A percentile compares a stretch with the other conserved stretches of the same genome.
phyloP scores from a whole-genome alignment of 2,113 vertebrate species.

The Tichodroma muraria region DNA sequence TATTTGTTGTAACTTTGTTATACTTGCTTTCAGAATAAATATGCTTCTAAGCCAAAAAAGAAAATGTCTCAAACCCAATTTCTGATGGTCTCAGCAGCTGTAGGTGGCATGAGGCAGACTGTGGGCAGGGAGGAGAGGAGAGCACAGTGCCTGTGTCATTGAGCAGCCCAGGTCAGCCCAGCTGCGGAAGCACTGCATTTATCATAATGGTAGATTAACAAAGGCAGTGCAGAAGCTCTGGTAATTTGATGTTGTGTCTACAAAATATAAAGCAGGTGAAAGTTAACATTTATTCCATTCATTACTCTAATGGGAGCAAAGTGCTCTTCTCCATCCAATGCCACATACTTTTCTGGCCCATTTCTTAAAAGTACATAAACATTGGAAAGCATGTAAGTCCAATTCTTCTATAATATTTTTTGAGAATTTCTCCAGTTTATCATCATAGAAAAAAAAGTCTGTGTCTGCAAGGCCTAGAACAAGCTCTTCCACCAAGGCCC shows the following conservation, averaged over 20 bases:
- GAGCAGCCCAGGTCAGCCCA: neutral
- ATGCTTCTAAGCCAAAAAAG: neutral
- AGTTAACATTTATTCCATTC: neutral
- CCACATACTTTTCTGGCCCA: neutral
- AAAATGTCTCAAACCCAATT: neutral
- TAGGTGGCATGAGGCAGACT: rapidly evolving
- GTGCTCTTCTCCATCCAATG: neutral
- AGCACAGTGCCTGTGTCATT: rapidly evolving
- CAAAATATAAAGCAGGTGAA: neutral
- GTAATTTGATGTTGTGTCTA: neutral
- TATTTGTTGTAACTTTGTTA: neutral
- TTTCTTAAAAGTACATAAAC: neutral
- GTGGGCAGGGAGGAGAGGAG: neutral
- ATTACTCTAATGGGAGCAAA: neutral
- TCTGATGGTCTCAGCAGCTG: neutral
- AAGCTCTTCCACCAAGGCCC: neutral
- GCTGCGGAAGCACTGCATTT: neutral
- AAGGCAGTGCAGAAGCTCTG: neutral
- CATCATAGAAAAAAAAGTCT: neutral
- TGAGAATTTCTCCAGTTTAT: neutral
- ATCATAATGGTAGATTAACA: neutral
- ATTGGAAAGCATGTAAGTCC: neutral
- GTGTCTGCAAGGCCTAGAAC: neutral
- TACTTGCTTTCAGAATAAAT: neutral
- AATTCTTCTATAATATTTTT: neutral